Evolutionary conservation across 2,888 invertebrate species (phyloP).

Genomic region (Dasysyrphus tricinctus): DNA sequence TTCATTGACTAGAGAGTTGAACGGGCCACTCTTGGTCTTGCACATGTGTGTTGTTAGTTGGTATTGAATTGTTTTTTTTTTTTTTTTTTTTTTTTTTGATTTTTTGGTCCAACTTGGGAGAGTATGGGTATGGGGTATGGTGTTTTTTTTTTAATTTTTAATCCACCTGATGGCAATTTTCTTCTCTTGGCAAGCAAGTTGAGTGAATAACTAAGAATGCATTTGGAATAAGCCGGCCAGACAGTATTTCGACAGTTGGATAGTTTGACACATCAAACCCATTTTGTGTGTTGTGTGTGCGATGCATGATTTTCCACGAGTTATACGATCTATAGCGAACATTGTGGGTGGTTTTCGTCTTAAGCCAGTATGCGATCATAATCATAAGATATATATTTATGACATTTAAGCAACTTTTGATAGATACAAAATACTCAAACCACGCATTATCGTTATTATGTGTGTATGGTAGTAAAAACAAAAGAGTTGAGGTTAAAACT

Average conservation of each 20-base stretch:
- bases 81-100: conserved; percentile 34
- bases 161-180: conserved; percentile 69
- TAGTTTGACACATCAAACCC: conserved; percentile 47
- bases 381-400: conserved; percentile 30
- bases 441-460: conserved; percentile 11
- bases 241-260: conserved; percentile 47
- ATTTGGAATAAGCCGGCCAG: conserved; percentile 43
- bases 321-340: neutral
- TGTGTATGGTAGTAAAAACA: conserved; percentile 5
- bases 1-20: conserved; percentile 57
- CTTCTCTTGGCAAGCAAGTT: conserved; percentile 22
- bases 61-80: conserved; percentile 53
- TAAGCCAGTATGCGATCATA: conserved; percentile 23
- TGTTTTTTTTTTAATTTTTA: conserved; percentile 10
- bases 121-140: conserved; percentile 21
- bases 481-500: conserved; percentile 52
- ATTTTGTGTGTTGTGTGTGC: neutral
- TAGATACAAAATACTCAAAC: conserved; percentile 16
- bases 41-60: conserved; percentile 62
- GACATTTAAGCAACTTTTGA: conserved; percentile 14
- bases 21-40: conserved; percentile 37
- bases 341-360: conserved; percentile 30
- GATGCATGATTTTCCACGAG: conserved; percentile 36
- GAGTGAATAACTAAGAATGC: conserved; percentile 47
- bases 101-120: conserved; percentile 40